Evolutionary conservation across 1,140 invertebrate genomes (phyloP).

Genomic region (Hycleus cichorii): DNA sequence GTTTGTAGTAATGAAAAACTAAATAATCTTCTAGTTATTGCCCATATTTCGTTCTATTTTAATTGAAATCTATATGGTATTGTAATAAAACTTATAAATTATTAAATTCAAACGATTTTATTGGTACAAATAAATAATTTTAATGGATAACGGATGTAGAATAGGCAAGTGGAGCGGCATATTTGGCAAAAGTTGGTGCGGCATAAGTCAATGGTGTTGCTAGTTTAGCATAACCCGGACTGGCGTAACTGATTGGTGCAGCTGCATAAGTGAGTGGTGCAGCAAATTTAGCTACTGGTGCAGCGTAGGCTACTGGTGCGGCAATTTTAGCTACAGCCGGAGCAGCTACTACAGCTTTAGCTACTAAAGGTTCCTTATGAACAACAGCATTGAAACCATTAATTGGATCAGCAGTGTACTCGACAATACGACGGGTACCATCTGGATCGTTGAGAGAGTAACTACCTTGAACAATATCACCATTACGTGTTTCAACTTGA

Average conservation of each 20-base stretch:
- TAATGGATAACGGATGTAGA: conserved; percentile 11
- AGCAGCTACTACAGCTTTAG: conserved; percentile 31
- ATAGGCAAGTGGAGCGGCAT: conserved; percentile 9
- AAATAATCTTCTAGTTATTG: too few relatives aligned
- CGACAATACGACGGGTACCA: conserved; percentile 55
- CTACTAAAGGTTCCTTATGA: conserved; percentile 37
- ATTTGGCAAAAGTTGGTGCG: conserved; percentile 6
- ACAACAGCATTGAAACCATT: conserved; percentile 57
- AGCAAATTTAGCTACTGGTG: conserved; percentile 25
- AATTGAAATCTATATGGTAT: too few relatives aligned
- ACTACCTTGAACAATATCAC: conserved; percentile 57
- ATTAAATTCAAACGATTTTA: too few relatives aligned
- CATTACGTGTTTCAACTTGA: conserved; percentile 50
- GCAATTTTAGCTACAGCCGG: conserved; percentile 36
- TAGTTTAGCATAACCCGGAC: conserved; percentile 19
- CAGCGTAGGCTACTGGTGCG: conserved; percentile 30
- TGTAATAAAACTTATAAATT: too few relatives aligned
- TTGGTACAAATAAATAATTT: background rate
- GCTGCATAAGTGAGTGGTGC: conserved; percentile 1
- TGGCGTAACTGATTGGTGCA: background rate
- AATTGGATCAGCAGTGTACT: conserved; percentile 54
- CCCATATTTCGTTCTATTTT: too few relatives aligned
- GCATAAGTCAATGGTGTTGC: conserved; percentile 49
- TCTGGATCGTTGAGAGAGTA: conserved; percentile 58
- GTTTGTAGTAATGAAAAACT: too few relatives aligned